phyloP scores from a whole-genome alignment of 2,113 vertebrate species.

The Notarius quadriscutis region DNA sequence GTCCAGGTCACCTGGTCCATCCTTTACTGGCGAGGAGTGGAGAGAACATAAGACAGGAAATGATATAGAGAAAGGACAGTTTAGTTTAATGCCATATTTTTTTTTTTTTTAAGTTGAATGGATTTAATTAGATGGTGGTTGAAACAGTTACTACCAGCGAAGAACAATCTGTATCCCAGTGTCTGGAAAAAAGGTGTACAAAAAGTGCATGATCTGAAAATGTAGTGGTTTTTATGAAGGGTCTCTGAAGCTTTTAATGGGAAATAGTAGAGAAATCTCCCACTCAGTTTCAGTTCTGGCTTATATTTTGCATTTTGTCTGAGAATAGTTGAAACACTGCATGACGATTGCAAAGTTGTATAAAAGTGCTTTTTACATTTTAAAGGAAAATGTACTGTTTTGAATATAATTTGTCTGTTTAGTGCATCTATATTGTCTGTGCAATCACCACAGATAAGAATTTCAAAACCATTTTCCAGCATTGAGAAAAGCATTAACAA shows the following conservation, averaged over 20 bases:
- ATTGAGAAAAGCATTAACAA: not conserved
- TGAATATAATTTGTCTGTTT: not conserved
- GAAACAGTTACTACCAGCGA: not conserved
- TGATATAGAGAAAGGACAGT: slow-evolving; percentile 24
- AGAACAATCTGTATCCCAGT: not conserved
- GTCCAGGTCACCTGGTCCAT: slow-evolving; percentile 54
- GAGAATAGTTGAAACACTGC: not conserved
- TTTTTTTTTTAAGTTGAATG: not conserved
- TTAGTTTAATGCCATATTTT: not conserved
- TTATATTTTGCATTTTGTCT: not conserved
- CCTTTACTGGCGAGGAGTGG: slow-evolving; percentile 43
- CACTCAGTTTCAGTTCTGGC: not conserved
- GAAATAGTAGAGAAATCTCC: not conserved
- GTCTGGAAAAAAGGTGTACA: not conserved
- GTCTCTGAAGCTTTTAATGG: not conserved
- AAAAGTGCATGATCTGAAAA: not conserved
- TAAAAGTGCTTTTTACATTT: not conserved
- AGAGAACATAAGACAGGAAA: slow-evolving; percentile 19
- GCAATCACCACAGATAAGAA: not conserved
- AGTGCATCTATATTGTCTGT: not conserved
- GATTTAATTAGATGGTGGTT: no score
- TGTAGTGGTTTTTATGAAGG: not conserved
- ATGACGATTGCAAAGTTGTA: not conserved
- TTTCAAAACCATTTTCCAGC: not conserved
- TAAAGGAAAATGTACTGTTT: not conserved